Conservation (phyloP, 2,113 vertebrate species). For the Ptilonorhynchus violaceus region DNA sequence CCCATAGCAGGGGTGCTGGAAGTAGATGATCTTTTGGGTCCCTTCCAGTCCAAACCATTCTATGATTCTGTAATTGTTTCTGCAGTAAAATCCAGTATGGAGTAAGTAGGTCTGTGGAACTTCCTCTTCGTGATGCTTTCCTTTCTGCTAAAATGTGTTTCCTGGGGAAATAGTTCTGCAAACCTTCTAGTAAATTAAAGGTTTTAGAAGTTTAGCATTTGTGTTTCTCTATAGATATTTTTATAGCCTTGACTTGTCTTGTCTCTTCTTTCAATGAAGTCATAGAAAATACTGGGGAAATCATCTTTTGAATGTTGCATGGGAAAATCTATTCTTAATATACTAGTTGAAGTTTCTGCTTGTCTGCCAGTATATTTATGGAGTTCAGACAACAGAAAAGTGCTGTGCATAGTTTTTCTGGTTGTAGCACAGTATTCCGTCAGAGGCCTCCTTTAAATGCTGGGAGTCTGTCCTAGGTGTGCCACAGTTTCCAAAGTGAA, state of each 20-base stretch:
- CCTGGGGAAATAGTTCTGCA: background rate
- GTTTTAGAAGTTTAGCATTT: background rate
- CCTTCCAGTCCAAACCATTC: background rate
- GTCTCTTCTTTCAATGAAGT: background rate
- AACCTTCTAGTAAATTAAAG: background rate
- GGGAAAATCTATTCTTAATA: background rate
- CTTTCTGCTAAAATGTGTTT: background rate
- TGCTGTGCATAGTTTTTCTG: background rate
- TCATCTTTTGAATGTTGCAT: background rate
- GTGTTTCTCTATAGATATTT: background rate
- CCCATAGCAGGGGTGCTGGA: background rate
- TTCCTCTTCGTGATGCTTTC: background rate
- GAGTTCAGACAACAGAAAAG: background rate
- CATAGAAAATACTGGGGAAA: background rate
- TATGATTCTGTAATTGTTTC: background rate
- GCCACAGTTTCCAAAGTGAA: background rate
- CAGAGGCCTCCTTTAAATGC: background rate
- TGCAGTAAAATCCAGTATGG: rapidly evolving
- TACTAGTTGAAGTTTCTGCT: background rate
- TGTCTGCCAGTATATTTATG: background rate
- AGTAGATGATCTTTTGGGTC: background rate
- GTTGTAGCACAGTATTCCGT: background rate
- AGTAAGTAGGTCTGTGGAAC: background rate
- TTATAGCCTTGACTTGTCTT: background rate
- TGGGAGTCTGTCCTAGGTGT: background rate